Evolutionary conservation across 1,140 invertebrate species (phyloP), one percentile per base, ranked within the genome.

Genomic region (Drosophila arizonae): DNA sequence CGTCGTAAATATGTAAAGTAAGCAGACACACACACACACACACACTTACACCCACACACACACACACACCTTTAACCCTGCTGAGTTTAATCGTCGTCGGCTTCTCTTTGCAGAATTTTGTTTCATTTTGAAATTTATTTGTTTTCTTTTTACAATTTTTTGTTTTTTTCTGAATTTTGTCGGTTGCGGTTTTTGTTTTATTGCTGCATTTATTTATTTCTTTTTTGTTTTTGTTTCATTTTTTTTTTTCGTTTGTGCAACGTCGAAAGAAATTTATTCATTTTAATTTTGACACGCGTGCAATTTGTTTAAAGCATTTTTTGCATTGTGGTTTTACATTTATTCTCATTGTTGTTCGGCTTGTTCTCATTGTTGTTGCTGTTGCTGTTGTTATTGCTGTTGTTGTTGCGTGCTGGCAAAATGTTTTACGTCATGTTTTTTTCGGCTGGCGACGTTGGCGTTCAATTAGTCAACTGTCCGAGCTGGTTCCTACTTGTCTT

Each of bases 341-440:
- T 72, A 60, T 56, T 66, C 63, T 69, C 71, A 78, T 82, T 79
- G 64, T 72, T 79, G 50, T 64, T 69, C 43, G 24, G 57, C 50
- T 11, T 13, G 57, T 43, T 68, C 17, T 33, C 17, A 11, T 21
- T 41, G 61, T 48, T 57, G 33, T 9, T 33, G 33, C 2, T 33
- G 6, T 9, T 33, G 33, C 6, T 33, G 41, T 13, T 41, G 61
- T 48, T 57, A 6, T 6, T 33, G 30, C 6, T 33, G 46, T 10
- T 71, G 60, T 48, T 57, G 43, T 33, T 17, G 52, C 58, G 70
- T 77, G 79, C 66, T 70, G 43, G 60, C 77, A 76, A 66, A 78
- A 81, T 85, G 81, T 85, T 85, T 81, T 85, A 81, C 81, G 82
- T 85, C 81, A 86, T 86, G 82, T 86, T 72, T 74, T 48, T 54